phyloP scores from a whole-genome alignment of 1,140 invertebrate species.

The Kradibia gibbosae region DNA sequence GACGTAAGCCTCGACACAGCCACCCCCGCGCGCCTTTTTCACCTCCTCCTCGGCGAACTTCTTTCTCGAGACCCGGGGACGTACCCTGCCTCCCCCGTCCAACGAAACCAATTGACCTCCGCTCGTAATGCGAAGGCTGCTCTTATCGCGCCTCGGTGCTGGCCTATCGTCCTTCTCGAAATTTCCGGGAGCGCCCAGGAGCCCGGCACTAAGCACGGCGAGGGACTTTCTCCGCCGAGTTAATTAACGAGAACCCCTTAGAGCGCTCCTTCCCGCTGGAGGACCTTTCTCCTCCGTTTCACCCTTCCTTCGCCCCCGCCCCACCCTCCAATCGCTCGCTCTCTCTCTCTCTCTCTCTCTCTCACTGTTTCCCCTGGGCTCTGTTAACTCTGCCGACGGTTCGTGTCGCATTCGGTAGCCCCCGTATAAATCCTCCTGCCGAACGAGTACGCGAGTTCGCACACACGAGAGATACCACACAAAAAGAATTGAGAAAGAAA shows the following conservation, averaged over 20 bases:
- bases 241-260: not conserved
- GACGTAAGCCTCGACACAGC: no score
- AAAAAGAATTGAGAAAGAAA: conserved; percentile 7
- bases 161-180: not conserved
- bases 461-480: not conserved
- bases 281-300: no score
- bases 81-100: not conserved
- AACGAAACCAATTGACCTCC: no score
- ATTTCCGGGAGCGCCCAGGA: not conserved
- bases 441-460: not conserved
- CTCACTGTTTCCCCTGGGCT: conserved; percentile 25
- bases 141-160: not conserved
- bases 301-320: not conserved
- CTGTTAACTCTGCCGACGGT: not conserved
- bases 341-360: not conserved
- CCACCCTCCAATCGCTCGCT: not conserved
- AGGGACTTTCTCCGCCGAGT: not conserved
- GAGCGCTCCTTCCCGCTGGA: not conserved
- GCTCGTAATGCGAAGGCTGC: no score
- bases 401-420: conserved; percentile 23
- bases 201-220: not conserved
- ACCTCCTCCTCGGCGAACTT: not conserved
- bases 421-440: conserved; percentile 4
- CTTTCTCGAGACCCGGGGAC: not conserved
- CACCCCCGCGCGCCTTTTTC: no score